phyloP scores from a whole-genome alignment of 1,140 invertebrate genomes.

The Orchesella cincta region DNA sequence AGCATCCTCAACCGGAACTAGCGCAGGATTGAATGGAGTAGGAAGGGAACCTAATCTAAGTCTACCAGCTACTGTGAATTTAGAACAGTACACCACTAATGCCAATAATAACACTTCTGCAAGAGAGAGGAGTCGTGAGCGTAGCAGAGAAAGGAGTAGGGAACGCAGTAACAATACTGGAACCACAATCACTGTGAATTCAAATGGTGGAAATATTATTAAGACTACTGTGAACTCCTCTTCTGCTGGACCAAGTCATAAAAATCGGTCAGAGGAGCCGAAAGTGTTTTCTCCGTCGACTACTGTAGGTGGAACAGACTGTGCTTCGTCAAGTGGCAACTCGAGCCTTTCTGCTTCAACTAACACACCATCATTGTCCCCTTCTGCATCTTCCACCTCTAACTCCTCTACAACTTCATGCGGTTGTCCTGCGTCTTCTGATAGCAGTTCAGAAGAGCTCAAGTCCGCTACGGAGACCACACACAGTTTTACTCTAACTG shows the following conservation, averaged over 20 bases:
- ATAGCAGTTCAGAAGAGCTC: slow-evolving; percentile 29
- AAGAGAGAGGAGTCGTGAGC: background rate
- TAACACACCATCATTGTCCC: slow-evolving; percentile 33
- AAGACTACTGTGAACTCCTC: slow-evolving; percentile 14
- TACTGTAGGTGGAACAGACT: slow-evolving; percentile 25
- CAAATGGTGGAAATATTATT: slow-evolving; percentile 9
- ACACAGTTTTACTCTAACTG: slow-evolving; percentile 37
- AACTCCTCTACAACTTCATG: slow-evolving; percentile 34
- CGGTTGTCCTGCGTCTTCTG: slow-evolving; percentile 24
- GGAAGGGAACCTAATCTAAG: background rate
- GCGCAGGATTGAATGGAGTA: background rate
- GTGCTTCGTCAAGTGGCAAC: slow-evolving; percentile 46
- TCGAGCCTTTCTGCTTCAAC: slow-evolving; percentile 42
- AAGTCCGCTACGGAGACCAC: slow-evolving; percentile 31
- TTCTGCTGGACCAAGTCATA: background rate
- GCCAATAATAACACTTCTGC: background rate
- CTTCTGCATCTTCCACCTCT: slow-evolving; percentile 37
- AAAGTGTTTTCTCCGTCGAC: background rate
- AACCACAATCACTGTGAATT: slow-evolving; percentile 1
- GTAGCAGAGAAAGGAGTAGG: slow-evolving; percentile 6
- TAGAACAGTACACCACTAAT: slow-evolving; percentile 5
- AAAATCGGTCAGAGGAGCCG: background rate
- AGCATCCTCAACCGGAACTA: slow-evolving; percentile 24
- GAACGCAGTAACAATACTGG: background rate
- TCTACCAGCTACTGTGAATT: slow-evolving; percentile 16